These are phyloP conservation scores for Proales similis DNA, from an alignment of 1,140 invertebrate genomes.

Conservation along the genomic window DNA sequence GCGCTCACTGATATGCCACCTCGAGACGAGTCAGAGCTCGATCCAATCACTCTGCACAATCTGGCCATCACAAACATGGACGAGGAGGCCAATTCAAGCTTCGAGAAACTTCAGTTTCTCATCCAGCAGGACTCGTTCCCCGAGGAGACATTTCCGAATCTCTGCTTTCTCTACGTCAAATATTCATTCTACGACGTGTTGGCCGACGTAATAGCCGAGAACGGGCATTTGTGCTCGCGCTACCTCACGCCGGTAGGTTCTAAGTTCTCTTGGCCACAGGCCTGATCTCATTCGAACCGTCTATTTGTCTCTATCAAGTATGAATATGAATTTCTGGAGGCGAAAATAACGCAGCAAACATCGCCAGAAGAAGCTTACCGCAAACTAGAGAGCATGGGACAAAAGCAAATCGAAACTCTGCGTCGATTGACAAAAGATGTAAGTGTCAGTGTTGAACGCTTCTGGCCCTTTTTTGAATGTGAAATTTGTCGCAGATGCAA, in stretches of 20 bases:
- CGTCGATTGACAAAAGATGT: constrained; percentile 83
- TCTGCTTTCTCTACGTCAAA: constrained; percentile 85
- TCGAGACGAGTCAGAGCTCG: constrained; percentile 84
- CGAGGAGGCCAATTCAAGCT: constrained; percentile 76
- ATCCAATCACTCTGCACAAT: constrained; percentile 95
- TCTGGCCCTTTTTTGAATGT: neutral
- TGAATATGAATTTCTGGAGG: constrained; percentile 66
- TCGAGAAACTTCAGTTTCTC: constrained; percentile 93
- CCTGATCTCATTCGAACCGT: neutral
- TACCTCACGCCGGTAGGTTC: constrained; percentile 74
- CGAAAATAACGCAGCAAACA: constrained; percentile 91
- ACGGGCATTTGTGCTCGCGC: constrained; percentile 91
- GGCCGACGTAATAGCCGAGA: constrained; percentile 93
- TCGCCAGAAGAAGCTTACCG: constrained; percentile 92
- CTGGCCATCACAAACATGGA: constrained; percentile 92
- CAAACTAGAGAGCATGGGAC: constrained; percentile 89
- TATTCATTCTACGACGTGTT: constrained; percentile 90
- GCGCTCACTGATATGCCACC: constrained; percentile 96
- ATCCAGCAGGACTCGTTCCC: constrained; percentile 87
- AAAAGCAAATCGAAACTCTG: constrained; percentile 77
- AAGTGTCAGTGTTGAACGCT: neutral
- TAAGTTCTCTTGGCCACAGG: neutral
- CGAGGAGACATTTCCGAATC: constrained; percentile 92
- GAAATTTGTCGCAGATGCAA: constrained; percentile 55
- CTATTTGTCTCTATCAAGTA: constrained; percentile 59